Evolutionary conservation across 1,140 invertebrate genomes (phyloP).

Genomic region (Tetragonula clypearis): DNA sequence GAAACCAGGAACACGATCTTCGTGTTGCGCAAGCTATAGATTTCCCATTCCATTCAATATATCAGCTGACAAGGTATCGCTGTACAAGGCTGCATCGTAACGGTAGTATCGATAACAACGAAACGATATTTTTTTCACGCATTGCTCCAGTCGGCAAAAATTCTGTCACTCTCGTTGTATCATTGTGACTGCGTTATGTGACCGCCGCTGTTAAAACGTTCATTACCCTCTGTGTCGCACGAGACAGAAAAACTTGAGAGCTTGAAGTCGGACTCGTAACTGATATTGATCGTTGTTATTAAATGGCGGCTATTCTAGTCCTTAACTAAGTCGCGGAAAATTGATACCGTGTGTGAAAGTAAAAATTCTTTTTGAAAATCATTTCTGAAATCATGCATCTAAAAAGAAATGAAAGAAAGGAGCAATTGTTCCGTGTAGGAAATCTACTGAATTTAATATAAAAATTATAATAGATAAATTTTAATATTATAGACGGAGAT

Average conservation of each 20-base stretch:
- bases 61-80: slow-evolving; percentile 36
- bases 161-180: neutral
- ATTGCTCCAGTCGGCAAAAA: neutral
- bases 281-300: too few relatives aligned
- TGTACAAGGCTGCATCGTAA: slow-evolving; percentile 30
- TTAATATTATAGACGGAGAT: too few relatives aligned
- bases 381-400: too few relatives aligned
- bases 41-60: slow-evolving; percentile 40
- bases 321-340: too few relatives aligned
- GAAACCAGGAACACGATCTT: slow-evolving; percentile 25
- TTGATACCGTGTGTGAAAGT: too few relatives aligned
- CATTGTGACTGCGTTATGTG: neutral
- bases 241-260: neutral
- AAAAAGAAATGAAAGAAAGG: too few relatives aligned
- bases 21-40: slow-evolving; percentile 38
- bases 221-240: neutral
- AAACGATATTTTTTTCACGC: slow-evolving; percentile 2
- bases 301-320: too few relatives aligned
- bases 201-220: neutral
- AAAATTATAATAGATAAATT: too few relatives aligned
- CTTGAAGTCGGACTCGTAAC: too few relatives aligned
- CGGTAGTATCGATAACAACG: slow-evolving; percentile 9
- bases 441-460: too few relatives aligned
- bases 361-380: too few relatives aligned
- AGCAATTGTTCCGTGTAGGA: too few relatives aligned